Percentiles rank a stretch among this genome's conserved stretches.
Conservation (phyloP, 2,113 vertebrate species). For the Dicrurus megarhynchus region DNA sequence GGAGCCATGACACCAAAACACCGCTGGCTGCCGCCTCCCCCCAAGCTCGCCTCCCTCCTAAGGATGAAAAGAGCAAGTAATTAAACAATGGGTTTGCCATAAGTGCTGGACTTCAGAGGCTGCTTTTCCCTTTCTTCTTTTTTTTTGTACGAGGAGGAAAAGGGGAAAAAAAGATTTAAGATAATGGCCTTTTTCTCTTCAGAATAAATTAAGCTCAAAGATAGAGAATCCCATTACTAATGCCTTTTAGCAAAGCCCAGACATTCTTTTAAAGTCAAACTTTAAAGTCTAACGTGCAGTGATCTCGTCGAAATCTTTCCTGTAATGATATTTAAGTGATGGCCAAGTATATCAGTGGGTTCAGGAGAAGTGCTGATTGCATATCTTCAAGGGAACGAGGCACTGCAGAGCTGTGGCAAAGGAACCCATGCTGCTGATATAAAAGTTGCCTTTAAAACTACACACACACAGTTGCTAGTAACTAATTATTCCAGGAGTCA, state of each 20-base stretch:
- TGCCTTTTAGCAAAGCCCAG: slow-evolving; percentile 78
- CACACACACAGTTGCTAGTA: not conserved
- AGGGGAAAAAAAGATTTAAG: slow-evolving; percentile 73
- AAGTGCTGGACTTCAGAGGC: slow-evolving; percentile 70
- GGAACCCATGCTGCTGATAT: not conserved
- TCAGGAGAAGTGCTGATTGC: slow-evolving; percentile 71
- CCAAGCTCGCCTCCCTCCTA: not conserved
- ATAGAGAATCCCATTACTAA: slow-evolving; percentile 78
- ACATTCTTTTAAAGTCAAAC: slow-evolving; percentile 77
- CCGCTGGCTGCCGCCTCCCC: not conserved
- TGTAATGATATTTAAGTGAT: slow-evolving; percentile 81
- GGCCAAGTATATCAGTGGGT: slow-evolving; percentile 71
- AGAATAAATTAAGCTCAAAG: slow-evolving; percentile 80
- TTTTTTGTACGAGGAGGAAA: not conserved
- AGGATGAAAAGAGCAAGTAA: slow-evolving; percentile 67
- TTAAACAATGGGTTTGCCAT: slow-evolving; percentile 70
- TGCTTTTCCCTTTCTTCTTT: slow-evolving; percentile 52
- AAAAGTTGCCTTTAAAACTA: slow-evolving; percentile 41
- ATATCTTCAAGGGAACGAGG: slow-evolving; percentile 59
- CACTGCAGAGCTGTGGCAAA: slow-evolving; percentile 37
- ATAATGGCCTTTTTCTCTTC: slow-evolving; percentile 78
- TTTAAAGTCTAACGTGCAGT: slow-evolving; percentile 73
- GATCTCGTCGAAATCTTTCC: slow-evolving; percentile 75
- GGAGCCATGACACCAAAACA: not conserved
- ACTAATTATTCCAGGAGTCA: slow-evolving; percentile 52